A percentile compares a stretch with the other conserved stretches of the same genome.
phyloP scores from a whole-genome alignment of 2,888 invertebrate species.

The Amphipoea lucens region DNA sequence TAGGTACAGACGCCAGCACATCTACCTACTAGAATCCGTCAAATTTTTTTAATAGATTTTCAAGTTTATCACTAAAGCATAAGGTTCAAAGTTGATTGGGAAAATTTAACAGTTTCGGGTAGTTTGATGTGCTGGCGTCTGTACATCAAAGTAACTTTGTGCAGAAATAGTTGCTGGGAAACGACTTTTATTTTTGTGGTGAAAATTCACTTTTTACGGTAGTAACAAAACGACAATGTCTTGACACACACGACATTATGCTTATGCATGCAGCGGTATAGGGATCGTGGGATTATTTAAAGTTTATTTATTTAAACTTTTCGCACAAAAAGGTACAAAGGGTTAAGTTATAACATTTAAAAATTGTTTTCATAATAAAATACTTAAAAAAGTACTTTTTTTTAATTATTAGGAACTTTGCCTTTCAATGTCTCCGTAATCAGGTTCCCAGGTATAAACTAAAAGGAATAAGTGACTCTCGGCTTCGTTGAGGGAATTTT shows the following conservation, averaged over 20 bases:
- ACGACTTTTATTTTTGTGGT: neutral
- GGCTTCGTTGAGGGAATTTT: neutral
- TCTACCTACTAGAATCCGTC: too few relatives aligned
- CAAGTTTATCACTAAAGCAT: too few relatives aligned
- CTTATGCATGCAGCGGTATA: neutral
- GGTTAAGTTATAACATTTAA: too few relatives aligned
- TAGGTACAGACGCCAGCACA: too few relatives aligned
- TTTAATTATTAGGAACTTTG: neutral
- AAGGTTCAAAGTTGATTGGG: too few relatives aligned
- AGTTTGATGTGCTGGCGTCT: too few relatives aligned
- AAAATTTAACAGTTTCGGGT: too few relatives aligned
- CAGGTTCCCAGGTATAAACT: neutral
- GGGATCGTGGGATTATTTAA: neutral
- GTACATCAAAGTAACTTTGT: neutral
- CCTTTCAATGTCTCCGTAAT: neutral
- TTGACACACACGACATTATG: neutral
- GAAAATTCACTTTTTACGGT: neutral
- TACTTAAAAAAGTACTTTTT: too few relatives aligned
- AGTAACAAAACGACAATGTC: neutral
- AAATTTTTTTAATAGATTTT: too few relatives aligned
- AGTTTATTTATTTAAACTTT: neutral
- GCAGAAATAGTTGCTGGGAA: neutral
- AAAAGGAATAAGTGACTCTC: neutral
- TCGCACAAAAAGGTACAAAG: too few relatives aligned
- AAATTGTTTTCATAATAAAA: too few relatives aligned